A percentile compares a stretch with the other conserved stretches of the same genome.
Evolutionary conservation across 2,113 vertebrate species (phyloP).

Genomic region (Carettochelys insculpta): DNA sequence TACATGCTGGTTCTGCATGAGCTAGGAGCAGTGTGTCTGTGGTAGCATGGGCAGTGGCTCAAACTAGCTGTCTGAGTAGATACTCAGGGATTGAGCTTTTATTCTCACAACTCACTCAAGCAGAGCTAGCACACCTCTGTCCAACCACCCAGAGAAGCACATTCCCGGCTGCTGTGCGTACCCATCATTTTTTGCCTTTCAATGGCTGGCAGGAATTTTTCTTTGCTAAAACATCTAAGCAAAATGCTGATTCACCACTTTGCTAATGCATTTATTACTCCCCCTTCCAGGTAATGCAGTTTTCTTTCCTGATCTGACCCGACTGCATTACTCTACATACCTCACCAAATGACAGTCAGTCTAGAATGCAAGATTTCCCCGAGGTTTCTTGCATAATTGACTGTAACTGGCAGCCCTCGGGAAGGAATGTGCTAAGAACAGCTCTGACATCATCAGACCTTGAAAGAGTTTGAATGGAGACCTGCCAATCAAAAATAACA

Average conservation of each 20-base stretch:
- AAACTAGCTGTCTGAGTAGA: neutral
- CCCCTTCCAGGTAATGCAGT: neutral
- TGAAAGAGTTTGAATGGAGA: neutral
- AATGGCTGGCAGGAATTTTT: neutral
- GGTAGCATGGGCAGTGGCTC: neutral
- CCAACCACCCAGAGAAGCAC: neutral
- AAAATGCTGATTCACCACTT: neutral
- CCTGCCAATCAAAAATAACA: neutral
- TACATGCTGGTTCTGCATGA: too few species aligned
- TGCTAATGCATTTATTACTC: neutral
- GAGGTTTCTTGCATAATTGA: neutral
- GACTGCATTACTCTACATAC: neutral
- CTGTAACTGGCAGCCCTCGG: neutral
- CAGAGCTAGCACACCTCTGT: neutral
- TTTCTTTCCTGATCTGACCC: neutral
- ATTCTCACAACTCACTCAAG: neutral
- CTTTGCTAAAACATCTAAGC: neutral
- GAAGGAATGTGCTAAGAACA: neutral
- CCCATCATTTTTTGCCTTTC: too few species aligned
- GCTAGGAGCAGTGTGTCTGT: neutral
- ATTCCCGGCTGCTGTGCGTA: too few species aligned
- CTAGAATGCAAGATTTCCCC: neutral
- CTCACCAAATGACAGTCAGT: neutral
- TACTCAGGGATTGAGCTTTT: neutral
- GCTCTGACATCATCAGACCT: neutral